Evolutionary conservation across 2,797 vertebrate genomes (phyloP), one percentile per base, ranked within the genome.

Genomic region (Hoplostethus atlanticus): DNA sequence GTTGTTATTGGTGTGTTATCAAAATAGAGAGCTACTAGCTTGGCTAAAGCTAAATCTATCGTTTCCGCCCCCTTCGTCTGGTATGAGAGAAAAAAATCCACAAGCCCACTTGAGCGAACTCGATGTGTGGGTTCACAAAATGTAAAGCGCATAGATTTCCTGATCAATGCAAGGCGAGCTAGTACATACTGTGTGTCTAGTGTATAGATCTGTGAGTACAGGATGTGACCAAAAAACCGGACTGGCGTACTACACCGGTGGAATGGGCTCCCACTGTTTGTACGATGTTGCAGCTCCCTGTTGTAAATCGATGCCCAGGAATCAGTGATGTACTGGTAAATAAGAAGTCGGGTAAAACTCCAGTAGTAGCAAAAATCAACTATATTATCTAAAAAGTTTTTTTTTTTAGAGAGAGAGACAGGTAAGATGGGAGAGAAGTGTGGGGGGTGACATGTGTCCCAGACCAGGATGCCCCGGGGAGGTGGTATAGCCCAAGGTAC

Each of bases 21-120:
- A 42, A 50, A 77, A 79, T 21, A 31, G 50, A 28, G 56, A 69
- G 52, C 76, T 76, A 54, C 59, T 59, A 84, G 86, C 69, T 78
- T 44, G 69, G 59, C 64, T 53, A 77, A 75, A 63, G 36, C n/a
- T 28, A 74, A 70, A 76, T 67, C 76, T 71, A 47, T 67, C 77
- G 86, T 82, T 82, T 88, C 90, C 89, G 90, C 91, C 89, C 64
- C 89, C 88, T 89, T 73, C 76, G 90, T 85, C 81, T 87, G 81
- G 51, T 42, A 13, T 1, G 52, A 64, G 67, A 61, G 58, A 12
- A 71, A 64, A 54, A 62, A 58, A 1, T 17, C 48, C 42, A 21
- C 47, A 8, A 46, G 42, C 12, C 34, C 16, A 5, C 31, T 51
- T 21, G 12, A 64, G 46, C 4, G 10, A n/a, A 13, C 5, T 16